Evolutionary conservation across 2,888 invertebrate species (phyloP).

Genomic region (Conops quadrifasciatus): DNA sequence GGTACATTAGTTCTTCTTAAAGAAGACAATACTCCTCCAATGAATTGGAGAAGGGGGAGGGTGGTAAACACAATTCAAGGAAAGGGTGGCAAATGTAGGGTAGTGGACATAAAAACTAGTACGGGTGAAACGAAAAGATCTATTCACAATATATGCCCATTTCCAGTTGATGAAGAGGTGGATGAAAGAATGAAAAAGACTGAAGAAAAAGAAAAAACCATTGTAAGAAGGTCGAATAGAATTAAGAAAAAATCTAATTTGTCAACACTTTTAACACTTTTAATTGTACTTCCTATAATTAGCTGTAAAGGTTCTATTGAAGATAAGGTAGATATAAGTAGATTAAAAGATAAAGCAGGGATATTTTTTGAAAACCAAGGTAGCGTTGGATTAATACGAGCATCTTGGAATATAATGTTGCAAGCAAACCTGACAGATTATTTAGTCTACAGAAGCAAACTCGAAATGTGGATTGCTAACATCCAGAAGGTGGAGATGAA

Average conservation of each 20-base stretch:
- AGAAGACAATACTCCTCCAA: no score
- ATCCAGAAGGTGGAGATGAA: not conserved
- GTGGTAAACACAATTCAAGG: not conserved
- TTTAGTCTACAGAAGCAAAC: not conserved
- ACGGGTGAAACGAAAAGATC: no score
- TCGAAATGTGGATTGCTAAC: not conserved
- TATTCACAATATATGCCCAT: no score
- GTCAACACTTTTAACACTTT: no score
- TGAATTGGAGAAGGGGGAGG: not conserved
- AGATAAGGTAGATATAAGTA: no score
- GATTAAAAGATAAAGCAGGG: not conserved
- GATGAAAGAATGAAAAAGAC: not conserved
- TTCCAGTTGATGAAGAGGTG: no score
- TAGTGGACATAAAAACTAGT: no score
- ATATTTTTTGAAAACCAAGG: slow-evolving; percentile 10
- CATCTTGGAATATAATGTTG: not conserved
- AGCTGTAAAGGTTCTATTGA: not conserved
- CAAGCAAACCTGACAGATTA: not conserved
- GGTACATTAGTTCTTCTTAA: not conserved
- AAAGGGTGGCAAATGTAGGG: no score
- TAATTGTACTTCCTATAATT: no score
- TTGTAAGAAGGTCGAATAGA: no score
- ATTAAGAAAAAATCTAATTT: no score
- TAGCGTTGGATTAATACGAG: not conserved
- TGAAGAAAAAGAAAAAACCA: not conserved